Evolutionary conservation across 2,113 vertebrate genomes (phyloP), one percentile per base, ranked within the genome.

Genomic region (Merops nubicus): DNA sequence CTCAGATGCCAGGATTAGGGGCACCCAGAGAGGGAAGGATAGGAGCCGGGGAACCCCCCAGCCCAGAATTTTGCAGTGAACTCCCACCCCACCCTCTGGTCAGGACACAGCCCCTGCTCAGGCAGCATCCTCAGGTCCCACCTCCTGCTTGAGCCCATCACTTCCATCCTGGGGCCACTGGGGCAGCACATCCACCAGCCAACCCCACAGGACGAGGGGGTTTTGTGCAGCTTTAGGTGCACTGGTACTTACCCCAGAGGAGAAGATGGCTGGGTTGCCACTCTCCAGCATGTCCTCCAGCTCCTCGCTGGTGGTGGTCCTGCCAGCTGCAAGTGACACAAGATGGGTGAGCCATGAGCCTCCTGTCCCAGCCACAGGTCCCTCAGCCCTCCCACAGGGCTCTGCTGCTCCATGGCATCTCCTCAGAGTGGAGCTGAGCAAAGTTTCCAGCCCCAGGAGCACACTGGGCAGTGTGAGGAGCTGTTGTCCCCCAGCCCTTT

Each of bases 271-370:
- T 0, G 99, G 99, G 95, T 99, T 99, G 91, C 99, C 99, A 2
- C 99, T 99, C 97, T 99, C 99, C 96, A 99, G 97, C 99, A 99
- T 99, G 97, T 99, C 99, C 89, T 99, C 99, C 89, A 99, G 97
- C 96, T 99, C 99, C 81, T 99, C 99, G 1, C 99, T 99, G 74
- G 99, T 99, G 7, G 99, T 99, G 92, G 99, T 99, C 97, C 99
- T 98, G 65, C 99, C 99, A 79, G 99, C 99, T 99, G 96, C 47
- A 98, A 96, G 57, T 1, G 48, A 93, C 54, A 93, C 31, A 96
- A 78, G 26, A 74, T 0, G 3, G 18, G 28, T 77, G 64, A 96
- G 47, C 17, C 21, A 18, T 18, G 34, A 77, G 54, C 11, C n/a
- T 50, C 11, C 70, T n/a, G 28, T 54, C n/a, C 67, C 33, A 14